phyloP scores from a whole-genome alignment of 2,888 invertebrate genomes.

The Bombylius major region DNA sequence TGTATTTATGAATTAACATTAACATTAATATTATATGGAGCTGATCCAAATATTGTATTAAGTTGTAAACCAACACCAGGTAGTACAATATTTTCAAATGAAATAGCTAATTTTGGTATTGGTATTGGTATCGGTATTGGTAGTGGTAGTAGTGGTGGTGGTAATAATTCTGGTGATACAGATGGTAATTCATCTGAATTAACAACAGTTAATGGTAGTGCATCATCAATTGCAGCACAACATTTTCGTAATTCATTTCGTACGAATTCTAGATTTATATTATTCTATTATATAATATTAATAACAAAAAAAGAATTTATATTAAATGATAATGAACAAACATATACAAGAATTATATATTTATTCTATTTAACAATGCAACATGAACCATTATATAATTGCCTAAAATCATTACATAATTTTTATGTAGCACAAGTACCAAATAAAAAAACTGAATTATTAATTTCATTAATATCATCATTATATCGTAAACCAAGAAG shows the following conservation, averaged over 20 bases:
- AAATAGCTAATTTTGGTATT: slow-evolving; percentile 34
- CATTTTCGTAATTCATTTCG: slow-evolving; percentile 36
- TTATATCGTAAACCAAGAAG: slow-evolving; percentile 53
- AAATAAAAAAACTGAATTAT: slow-evolving; percentile 47
- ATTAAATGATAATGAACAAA: slow-evolving; percentile 46
- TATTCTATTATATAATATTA: slow-evolving; percentile 58
- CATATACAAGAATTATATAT: slow-evolving; percentile 52
- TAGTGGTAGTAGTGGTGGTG: background rate
- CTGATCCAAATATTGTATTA: slow-evolving; percentile 55
- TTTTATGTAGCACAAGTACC: slow-evolving; percentile 51
- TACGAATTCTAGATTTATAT: slow-evolving; percentile 42
- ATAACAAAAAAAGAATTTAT: slow-evolving; percentile 53
- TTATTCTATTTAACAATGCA: slow-evolving; percentile 54
- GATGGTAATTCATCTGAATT: slow-evolving; percentile 5
- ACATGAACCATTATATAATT: slow-evolving; percentile 53
- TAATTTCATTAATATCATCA: slow-evolving; percentile 48
- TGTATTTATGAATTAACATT: slow-evolving; percentile 57
- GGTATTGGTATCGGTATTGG: slow-evolving; percentile 19
- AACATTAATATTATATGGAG: slow-evolving; percentile 60
- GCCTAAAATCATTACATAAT: slow-evolving; percentile 52
- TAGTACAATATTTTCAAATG: slow-evolving; percentile 34
- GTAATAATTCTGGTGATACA: background rate
- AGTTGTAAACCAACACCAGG: slow-evolving; percentile 34
- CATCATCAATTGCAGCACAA: slow-evolving; percentile 20
- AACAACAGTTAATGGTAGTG: slow-evolving; percentile 10